These are phyloP conservation scores for Heliconius ethilla DNA, from an alignment of 2,888 invertebrate genomes.

Conservation along the genomic window DNA sequence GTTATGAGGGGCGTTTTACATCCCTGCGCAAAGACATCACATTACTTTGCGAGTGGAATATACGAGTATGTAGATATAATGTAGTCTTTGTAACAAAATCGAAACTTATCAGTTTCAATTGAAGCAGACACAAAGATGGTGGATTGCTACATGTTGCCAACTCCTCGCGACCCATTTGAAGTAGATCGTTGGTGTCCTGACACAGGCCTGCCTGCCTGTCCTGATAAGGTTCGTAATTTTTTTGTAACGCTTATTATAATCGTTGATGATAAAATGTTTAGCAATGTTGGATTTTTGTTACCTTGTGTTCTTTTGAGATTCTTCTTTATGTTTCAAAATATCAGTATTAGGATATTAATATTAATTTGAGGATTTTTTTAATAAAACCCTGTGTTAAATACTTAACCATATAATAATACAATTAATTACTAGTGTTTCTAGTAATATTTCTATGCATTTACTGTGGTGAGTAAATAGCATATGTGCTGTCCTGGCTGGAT, in stretches of 20 bases:
- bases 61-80: not conserved
- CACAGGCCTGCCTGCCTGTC: not conserved
- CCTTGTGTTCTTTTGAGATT: not conserved
- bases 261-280: slow-evolving; percentile 6
- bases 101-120: not conserved
- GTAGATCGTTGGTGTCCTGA: slow-evolving; percentile 23
- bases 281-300: slow-evolving; percentile 5
- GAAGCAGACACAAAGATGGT: slow-evolving; percentile 10
- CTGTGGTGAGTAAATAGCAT: not conserved
- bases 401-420: too few relatives aligned
- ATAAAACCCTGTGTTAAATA: too few relatives aligned
- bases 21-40: not conserved
- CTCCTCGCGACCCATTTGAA: slow-evolving; percentile 24
- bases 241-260: not conserved
- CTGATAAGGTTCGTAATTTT: not conserved
- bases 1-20: too few relatives aligned
- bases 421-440: not conserved
- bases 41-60: not conserved
- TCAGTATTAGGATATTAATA: too few relatives aligned
- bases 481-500: not conserved
- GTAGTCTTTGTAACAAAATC: not conserved
- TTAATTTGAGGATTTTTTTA: not conserved
- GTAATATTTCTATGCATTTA: not conserved
- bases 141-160: not conserved
- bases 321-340: not conserved